phyloP scores from a whole-genome alignment of 2,888 invertebrate species.

The Apamea anceps region DNA sequence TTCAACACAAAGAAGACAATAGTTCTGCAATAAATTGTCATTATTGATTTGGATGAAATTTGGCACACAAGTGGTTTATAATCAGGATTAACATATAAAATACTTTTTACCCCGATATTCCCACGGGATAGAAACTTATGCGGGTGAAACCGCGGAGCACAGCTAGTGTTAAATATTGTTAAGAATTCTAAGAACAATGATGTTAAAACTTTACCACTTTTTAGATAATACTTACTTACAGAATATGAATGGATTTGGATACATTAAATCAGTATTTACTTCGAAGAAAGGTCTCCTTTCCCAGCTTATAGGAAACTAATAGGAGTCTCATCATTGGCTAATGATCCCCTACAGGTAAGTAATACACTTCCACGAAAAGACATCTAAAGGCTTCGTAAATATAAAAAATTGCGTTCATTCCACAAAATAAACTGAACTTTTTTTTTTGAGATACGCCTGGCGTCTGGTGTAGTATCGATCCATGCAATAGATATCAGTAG shows the following conservation, averaged over 20 bases:
- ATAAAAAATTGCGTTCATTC: not conserved
- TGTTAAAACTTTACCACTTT: not conserved
- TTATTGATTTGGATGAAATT: too few species aligned
- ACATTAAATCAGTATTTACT: not conserved
- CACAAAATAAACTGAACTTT: conserved; percentile 12
- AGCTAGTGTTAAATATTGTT: not conserved
- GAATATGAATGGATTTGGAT: not conserved
- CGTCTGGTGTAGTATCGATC: conserved; percentile 4
- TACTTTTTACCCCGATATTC: too few species aligned
- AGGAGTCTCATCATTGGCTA: conserved; percentile 15
- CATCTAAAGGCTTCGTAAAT: not conserved
- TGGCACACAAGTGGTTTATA: too few species aligned
- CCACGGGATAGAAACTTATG: too few species aligned
- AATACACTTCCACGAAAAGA: not conserved
- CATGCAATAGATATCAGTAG: conserved; percentile 9
- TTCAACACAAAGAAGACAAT: not conserved
- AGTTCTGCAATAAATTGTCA: not conserved
- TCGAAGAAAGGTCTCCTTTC: not conserved
- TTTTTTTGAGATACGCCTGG: conserved; percentile 12
- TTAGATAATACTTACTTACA: not conserved
- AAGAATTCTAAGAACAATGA: not conserved
- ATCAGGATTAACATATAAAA: too few species aligned
- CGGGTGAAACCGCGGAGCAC: too few species aligned
- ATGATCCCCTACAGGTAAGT: conserved; percentile 12
- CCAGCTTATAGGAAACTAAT: conserved; percentile 17